phyloP scores from a whole-genome alignment of 2,797 vertebrate genomes.

The Margarornis squamiger region DNA sequence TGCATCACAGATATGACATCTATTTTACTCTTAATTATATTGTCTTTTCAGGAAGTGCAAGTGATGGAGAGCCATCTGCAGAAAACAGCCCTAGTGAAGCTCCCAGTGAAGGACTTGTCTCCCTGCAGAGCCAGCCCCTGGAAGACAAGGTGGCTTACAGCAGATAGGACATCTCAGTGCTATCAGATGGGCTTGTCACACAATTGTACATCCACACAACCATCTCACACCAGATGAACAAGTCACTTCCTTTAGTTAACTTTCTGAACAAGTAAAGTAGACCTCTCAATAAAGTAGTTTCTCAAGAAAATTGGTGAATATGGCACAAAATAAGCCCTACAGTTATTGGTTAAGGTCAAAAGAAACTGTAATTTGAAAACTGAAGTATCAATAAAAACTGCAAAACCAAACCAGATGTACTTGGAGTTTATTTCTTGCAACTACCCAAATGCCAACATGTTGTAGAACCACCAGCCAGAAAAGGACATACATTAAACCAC shows the following conservation, averaged over 20 bases:
- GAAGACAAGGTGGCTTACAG: conserved; percentile 58
- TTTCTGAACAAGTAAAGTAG: neutral
- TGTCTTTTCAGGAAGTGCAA: conserved; percentile 36
- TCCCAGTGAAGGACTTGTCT: neutral
- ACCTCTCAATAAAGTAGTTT: neutral
- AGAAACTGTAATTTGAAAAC: neutral
- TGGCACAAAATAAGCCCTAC: neutral
- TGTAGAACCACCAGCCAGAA: neutral
- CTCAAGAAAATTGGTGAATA: neutral
- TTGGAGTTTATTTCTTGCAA: neutral
- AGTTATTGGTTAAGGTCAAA: neutral
- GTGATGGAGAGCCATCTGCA: neutral
- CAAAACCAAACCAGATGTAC: neutral
- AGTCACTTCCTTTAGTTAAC: neutral
- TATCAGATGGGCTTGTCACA: neutral
- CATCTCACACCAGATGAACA: neutral
- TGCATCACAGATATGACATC: neutral
- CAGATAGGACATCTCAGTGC: neutral
- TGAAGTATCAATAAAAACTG: conserved; percentile 21
- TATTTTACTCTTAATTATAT: neutral
- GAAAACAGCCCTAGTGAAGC: neutral
- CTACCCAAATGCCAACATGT: neutral
- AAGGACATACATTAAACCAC: neutral
- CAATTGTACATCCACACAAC: neutral
- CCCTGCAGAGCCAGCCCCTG: neutral